Evolutionary conservation across 2,113 vertebrate species (phyloP).

Genomic region (Phyllopteryx taeniolatus): DNA sequence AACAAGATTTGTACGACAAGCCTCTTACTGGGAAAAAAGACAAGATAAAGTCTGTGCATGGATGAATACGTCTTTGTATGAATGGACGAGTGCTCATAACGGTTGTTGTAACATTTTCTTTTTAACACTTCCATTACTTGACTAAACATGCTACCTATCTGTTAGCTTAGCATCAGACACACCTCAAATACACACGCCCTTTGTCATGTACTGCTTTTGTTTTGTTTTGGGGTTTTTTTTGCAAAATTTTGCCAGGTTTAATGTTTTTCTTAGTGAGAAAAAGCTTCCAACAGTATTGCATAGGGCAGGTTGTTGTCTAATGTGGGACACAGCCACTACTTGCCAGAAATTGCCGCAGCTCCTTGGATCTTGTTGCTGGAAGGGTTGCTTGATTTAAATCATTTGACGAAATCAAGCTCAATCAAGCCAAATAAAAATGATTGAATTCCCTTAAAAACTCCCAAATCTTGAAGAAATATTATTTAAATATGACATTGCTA

Average conservation of each 20-base stretch:
- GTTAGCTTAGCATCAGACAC: not conserved
- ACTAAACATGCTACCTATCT: not conserved
- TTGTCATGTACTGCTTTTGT: not conserved
- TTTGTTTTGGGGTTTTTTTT: not conserved
- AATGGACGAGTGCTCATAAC: not conserved
- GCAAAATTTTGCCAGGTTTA: not conserved
- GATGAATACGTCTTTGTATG: not conserved
- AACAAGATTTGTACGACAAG: slow-evolving; percentile 62
- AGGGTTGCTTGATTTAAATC: not conserved
- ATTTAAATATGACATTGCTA: no score
- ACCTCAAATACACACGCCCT: not conserved
- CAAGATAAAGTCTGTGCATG: not conserved
- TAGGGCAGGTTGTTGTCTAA: no score
- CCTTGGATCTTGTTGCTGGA: not conserved
- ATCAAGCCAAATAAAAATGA: not conserved
- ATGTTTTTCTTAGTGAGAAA: no score
- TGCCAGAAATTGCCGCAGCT: no score
- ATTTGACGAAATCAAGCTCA: not conserved
- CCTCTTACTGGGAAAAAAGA: slow-evolving; percentile 37
- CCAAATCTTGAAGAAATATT: no score
- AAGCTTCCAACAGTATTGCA: no score
- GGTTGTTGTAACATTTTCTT: not conserved
- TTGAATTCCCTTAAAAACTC: not conserved
- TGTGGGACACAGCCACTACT: no score
- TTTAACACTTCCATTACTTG: not conserved